These are phyloP conservation scores for Acanthiza pusilla DNA, from an alignment of 2,797 vertebrate genomes.

Conservation along the genomic window DNA sequence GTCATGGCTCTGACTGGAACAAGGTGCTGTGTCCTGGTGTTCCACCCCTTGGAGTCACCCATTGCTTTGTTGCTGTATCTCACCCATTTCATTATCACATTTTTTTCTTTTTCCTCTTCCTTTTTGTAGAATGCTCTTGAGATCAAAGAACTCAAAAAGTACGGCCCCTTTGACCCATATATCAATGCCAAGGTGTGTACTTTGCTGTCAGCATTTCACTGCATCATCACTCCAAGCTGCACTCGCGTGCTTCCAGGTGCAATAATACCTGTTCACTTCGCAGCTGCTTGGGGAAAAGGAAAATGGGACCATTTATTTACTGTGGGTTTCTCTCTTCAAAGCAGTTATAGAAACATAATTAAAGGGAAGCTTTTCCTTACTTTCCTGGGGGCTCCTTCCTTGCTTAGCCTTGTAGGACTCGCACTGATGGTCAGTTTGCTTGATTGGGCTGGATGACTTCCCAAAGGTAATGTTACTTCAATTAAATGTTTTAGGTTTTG, in stretches of 20 bases:
- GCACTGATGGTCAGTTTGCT: slow-evolving; percentile 56
- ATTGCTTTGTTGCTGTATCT: slow-evolving; percentile 79
- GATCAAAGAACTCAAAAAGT: slow-evolving; percentile 99
- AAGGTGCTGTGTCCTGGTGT: slow-evolving; percentile 21
- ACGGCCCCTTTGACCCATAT: slow-evolving; percentile 99
- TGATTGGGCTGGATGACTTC: slow-evolving; percentile 48
- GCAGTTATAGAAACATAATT: slow-evolving; percentile 46
- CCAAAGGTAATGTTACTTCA: slow-evolving; percentile 36
- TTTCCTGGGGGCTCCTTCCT: slow-evolving; percentile 50
- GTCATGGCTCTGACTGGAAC: slow-evolving; percentile 51
- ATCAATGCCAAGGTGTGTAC: slow-evolving; percentile 99
- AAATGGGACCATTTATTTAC: slow-evolving; percentile 34
- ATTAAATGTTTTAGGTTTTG: slow-evolving; percentile 28
- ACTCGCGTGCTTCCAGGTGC: slow-evolving; percentile 52
- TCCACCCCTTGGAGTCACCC: slow-evolving; percentile 68
- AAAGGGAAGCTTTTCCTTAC: slow-evolving; percentile 47
- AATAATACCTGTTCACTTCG: slow-evolving; percentile 38
- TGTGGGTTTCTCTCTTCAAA: slow-evolving; percentile 50
- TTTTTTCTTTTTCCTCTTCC: slow-evolving; percentile 84
- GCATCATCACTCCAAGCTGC: slow-evolving; percentile 62
- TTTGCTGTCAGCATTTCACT: slow-evolving; percentile 72
- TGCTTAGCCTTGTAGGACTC: slow-evolving; percentile 58
- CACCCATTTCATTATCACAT: slow-evolving; percentile 75
- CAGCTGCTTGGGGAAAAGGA: slow-evolving; percentile 62
- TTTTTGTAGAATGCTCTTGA: slow-evolving; percentile 98